Evolutionary conservation across 2,797 vertebrate species (phyloP).

Genomic region (Salarias fasciatus): DNA sequence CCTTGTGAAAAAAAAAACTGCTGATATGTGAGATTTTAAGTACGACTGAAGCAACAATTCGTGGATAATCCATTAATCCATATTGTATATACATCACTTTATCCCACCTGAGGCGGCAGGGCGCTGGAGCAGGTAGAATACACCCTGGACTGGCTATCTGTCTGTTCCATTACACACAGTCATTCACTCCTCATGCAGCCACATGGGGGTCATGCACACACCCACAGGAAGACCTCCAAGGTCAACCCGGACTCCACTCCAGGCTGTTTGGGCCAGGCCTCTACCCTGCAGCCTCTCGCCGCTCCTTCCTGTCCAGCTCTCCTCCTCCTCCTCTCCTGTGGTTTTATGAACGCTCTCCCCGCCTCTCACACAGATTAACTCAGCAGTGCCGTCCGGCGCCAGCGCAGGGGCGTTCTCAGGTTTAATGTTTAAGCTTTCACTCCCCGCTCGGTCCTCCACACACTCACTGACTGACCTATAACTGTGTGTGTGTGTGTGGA

Average conservation of each 20-base stretch:
- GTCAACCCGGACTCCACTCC: too few relatives aligned
- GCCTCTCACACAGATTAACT: conserved; percentile 57
- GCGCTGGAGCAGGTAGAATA: too few relatives aligned
- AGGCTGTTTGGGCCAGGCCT: background rate
- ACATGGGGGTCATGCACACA: too few relatives aligned
- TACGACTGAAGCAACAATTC: conserved; percentile 9
- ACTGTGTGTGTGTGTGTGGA: conserved; percentile 5
- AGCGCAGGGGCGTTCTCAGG: conserved; percentile 48
- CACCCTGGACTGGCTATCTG: too few relatives aligned
- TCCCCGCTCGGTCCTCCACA: conserved; percentile 48
- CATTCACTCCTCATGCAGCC: too few relatives aligned
- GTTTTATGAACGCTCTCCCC: conserved; percentile 34
- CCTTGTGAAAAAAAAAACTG: conserved; percentile 27
- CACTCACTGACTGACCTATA: conserved; percentile 31
- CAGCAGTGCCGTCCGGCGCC: conserved; percentile 50
- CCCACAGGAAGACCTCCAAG: too few relatives aligned
- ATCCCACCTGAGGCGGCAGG: too few relatives aligned
- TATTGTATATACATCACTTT: too few relatives aligned
- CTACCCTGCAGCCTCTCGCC: conserved; percentile 18
- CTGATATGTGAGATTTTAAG: conserved; percentile 22
- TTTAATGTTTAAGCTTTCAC: conserved; percentile 80
- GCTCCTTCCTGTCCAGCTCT: conserved; percentile 12
- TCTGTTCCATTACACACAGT: too few relatives aligned
- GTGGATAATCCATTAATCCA: background rate
- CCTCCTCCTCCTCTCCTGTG: conserved; percentile 24